Percentiles rank a stretch among this genome's conserved stretches.
Conservation (phyloP, 1,140 invertebrate species). For the Eumaeus atala region DNA sequence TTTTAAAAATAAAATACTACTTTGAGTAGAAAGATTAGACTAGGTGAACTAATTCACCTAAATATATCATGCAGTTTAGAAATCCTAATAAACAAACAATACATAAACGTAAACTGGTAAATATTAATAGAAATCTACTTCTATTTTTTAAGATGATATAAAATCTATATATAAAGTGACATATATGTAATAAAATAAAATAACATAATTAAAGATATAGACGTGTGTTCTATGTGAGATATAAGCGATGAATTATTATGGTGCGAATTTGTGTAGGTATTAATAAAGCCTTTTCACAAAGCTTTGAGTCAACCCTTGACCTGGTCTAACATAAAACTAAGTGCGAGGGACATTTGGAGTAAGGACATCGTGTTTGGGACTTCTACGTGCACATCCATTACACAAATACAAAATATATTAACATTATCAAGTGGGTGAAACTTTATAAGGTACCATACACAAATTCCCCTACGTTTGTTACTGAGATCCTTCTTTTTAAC, state of each 20-base stretch:
- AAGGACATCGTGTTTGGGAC: slow-evolving; percentile 35
- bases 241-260: slow-evolving; percentile 24
- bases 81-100: too few relatives aligned
- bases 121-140: too few relatives aligned
- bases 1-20: too few relatives aligned
- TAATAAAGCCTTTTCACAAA: slow-evolving; percentile 55
- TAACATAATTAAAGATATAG: too few relatives aligned
- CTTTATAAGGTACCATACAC: slow-evolving; percentile 73
- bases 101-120: too few relatives aligned
- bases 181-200: slow-evolving; percentile 22
- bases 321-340: slow-evolving; percentile 13
- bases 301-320: slow-evolving; percentile 13
- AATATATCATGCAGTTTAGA: too few relatives aligned
- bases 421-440: slow-evolving; percentile 66
- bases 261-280: slow-evolving; percentile 72
- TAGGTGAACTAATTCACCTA: too few relatives aligned
- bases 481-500: slow-evolving; percentile 25
- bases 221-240: slow-evolving; percentile 13
- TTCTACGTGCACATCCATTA: slow-evolving; percentile 54
- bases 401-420: slow-evolving; percentile 52
- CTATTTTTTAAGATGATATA: too few relatives aligned
- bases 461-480: slow-evolving; percentile 62
- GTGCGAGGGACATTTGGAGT: slow-evolving; percentile 33
- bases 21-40: too few relatives aligned
- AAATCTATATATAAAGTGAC: neutral